Conservation (phyloP, 2,113 vertebrate genomes). For the Amia ocellicauda region DNA sequence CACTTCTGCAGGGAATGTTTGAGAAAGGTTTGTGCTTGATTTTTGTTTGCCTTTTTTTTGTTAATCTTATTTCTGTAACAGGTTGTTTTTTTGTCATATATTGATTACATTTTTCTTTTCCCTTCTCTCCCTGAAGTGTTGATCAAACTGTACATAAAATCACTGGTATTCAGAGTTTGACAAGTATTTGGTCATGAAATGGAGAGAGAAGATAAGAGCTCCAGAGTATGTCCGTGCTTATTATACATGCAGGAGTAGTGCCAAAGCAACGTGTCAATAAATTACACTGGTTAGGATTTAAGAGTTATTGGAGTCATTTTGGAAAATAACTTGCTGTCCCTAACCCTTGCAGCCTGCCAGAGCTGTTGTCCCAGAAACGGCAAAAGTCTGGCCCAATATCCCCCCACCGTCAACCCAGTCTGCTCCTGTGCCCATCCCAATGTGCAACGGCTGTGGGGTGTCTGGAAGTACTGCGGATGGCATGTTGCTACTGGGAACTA, state of each 20-base stretch:
- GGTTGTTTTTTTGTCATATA: no score
- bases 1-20: constrained; percentile 88
- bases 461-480: constrained; percentile 74
- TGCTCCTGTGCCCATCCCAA: constrained; percentile 68
- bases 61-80: no score
- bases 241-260: no score
- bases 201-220: no score
- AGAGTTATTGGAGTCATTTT: neutral
- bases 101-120: no score
- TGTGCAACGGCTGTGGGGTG: constrained; percentile 91
- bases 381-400: constrained; percentile 85
- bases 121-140: no score
- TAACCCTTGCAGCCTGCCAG: constrained; percentile 67
- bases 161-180: neutral
- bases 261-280: no score
- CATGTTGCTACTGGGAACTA: constrained; percentile 65
- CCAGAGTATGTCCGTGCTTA: no score
- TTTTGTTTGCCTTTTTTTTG: constrained; percentile 23
- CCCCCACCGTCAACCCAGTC: constrained; percentile 71
- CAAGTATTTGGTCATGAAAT: neutral
- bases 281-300: no score
- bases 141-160: neutral
- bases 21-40: constrained; percentile 82
- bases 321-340: neutral
- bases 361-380: constrained; percentile 68